Conservation (phyloP, 2,888 invertebrate genomes). For the Cheilosia scutellata region DNA sequence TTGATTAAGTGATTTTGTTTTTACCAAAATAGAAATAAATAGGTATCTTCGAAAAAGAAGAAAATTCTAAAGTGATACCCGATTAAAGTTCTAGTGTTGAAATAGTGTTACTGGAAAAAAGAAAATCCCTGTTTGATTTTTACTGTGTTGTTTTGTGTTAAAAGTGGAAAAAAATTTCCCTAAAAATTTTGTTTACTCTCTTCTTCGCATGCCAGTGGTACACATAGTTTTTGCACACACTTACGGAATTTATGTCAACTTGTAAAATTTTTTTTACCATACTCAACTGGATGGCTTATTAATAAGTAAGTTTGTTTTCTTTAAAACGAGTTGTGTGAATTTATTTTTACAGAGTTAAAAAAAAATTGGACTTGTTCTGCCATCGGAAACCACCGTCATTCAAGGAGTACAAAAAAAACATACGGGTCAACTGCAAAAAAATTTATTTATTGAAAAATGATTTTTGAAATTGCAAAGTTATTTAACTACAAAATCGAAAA, state of each 20-base stretch:
- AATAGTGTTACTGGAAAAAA: slow-evolving; percentile 54
- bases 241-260: slow-evolving; percentile 67
- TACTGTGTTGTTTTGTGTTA: slow-evolving; percentile 23
- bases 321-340: slow-evolving; percentile 46
- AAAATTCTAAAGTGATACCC: slow-evolving; percentile 57
- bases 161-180: slow-evolving; percentile 29
- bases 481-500: too few relatives aligned
- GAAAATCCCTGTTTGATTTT: slow-evolving; percentile 19
- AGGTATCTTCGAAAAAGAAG: slow-evolving; percentile 26
- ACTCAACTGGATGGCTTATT: slow-evolving; percentile 48
- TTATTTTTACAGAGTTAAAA: slow-evolving; percentile 39
- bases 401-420: neutral
- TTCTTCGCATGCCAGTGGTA: slow-evolving; percentile 27
- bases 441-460: too few relatives aligned
- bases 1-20: slow-evolving; percentile 45
- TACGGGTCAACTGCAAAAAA: slow-evolving; percentile 17
- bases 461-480: too few relatives aligned
- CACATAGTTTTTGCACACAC: slow-evolving; percentile 40
- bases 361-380: slow-evolving; percentile 41
- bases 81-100: slow-evolving; percentile 37
- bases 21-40: slow-evolving; percentile 37
- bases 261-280: slow-evolving; percentile 38
- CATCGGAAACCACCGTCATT: slow-evolving; percentile 44
- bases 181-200: slow-evolving; percentile 23
- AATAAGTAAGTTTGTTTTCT: slow-evolving; percentile 63